Percentiles rank a stretch among this genome's conserved stretches.
Conservation (phyloP, 2,888 invertebrate species). For the Yponomeuta cagnagella region DNA sequence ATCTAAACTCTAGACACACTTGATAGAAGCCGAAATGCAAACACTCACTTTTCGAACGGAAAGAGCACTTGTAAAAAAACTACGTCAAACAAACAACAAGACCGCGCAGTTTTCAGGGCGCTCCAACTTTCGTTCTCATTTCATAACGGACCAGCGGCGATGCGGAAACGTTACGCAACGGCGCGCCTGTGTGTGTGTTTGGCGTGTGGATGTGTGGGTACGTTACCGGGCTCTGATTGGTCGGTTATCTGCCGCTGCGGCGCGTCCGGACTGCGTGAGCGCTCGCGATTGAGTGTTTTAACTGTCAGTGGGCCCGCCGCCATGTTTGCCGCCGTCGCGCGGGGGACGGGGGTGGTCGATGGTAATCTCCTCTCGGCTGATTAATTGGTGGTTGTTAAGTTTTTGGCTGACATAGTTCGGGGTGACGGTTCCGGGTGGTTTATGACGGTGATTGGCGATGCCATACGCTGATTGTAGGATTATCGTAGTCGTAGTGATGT, state of each 20-base stretch:
- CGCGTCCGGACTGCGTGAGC: slow-evolving; percentile 47
- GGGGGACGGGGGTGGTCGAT: background rate
- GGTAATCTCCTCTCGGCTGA: background rate
- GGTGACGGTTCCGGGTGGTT: background rate
- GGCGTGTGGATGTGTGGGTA: slow-evolving; percentile 35
- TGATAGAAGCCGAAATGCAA: background rate
- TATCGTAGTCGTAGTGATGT: too few relatives aligned
- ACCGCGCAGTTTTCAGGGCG: slow-evolving; percentile 17
- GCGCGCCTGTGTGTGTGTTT: slow-evolving; percentile 21
- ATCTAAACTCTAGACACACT: background rate
- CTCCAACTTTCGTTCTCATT: slow-evolving; percentile 21
- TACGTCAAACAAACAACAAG: background rate
- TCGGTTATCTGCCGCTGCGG: slow-evolving; percentile 24
- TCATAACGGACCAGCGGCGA: slow-evolving; percentile 28
- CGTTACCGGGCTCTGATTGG: slow-evolving; percentile 41
- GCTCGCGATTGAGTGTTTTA: slow-evolving; percentile 44
- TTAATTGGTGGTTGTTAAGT: background rate
- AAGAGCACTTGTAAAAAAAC: background rate
- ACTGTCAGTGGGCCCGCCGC: slow-evolving; percentile 23
- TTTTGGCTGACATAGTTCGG: background rate
- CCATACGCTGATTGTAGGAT: too few relatives aligned
- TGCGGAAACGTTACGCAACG: slow-evolving; percentile 36
- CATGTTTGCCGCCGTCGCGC: slow-evolving; percentile 18
- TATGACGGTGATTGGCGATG: background rate
- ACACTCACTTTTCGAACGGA: slow-evolving; percentile 5